Percentiles rank a stretch among this genome's conserved stretches.
These are phyloP conservation scores for Bergia puertoricense DNA, from an alignment of 92 coral and sea anemone species.

Conservation along the genomic window DNA sequence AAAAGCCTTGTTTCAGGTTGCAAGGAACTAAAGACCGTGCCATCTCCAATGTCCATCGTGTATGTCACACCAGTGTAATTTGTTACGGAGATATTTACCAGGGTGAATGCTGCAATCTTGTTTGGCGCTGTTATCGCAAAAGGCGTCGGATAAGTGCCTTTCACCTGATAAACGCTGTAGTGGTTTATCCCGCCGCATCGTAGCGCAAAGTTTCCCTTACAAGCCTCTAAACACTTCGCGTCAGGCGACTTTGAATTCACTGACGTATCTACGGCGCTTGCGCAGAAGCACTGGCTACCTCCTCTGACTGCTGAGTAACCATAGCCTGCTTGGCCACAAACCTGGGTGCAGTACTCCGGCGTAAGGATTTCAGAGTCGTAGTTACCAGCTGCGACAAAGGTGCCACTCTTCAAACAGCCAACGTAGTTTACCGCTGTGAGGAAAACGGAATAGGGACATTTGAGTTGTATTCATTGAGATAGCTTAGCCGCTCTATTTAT, in stretches of 20 bases:
- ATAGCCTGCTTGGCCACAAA: conserved; percentile 69
- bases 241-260: conserved; percentile 42
- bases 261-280: conserved; percentile 26
- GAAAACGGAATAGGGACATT: neutral
- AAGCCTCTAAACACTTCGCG: conserved; percentile 62
- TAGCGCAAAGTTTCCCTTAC: conserved; percentile 73
- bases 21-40: conserved; percentile 19
- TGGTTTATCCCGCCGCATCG: conserved; percentile 74
- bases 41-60: conserved; percentile 74
- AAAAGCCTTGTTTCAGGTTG: conserved; percentile 9
- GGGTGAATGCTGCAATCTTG: conserved; percentile 51
- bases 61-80: conserved; percentile 45
- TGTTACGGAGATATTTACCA: conserved; percentile 52
- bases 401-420: conserved; percentile 67
- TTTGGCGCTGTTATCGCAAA: conserved; percentile 58
- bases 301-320: conserved; percentile 62
- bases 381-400: conserved; percentile 60
- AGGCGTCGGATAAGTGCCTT: conserved; percentile 53
- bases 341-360: conserved; percentile 72
- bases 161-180: conserved; percentile 65
- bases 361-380: conserved; percentile 64
- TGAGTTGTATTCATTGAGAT: too few relatives aligned
- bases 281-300: conserved; percentile 89
- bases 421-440: conserved; percentile 66
- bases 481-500: too few relatives aligned